Evolutionary conservation across 2,113 vertebrate species (phyloP), one percentile per base, ranked within the genome.

Genomic region (Marcusenius ussheri): DNA sequence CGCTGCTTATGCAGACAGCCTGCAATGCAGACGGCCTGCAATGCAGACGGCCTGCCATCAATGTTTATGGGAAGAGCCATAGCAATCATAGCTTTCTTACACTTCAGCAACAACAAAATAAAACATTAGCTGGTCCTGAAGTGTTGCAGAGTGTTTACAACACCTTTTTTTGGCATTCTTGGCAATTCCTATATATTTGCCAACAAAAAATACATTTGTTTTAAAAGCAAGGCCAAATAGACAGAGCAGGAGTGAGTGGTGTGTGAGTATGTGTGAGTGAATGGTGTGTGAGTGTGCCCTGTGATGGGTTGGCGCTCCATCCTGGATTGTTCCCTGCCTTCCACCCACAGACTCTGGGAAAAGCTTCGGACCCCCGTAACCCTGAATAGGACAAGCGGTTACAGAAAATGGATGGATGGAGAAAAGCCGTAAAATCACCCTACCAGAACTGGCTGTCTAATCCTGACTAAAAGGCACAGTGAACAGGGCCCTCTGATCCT

Each of bases 401-500:
- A 24, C 24, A 62, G 24, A 62, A 62, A n/a, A 62, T 62, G 56
- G 24, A 62, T 62, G 56, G 56, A 62, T 70, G 62, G 45, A 50
- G 83, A 46, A 17, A 50, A 87, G 21, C 85, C 17, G 87, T 90
- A 91, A 53, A 91, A 93, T 92, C 93, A 93, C 92, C 93, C 93
- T 91, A 92, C 91, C 91, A 92, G 91, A 92, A 89, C 90, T 90
- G 91, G 91, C 92, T 92, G 90, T 93, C 91, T 94, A 94, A 95
- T 95, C 94, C 93, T 92, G 80, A 42, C 92, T 90, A 93, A 94
- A 92, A 89, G 91, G 90, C 93, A 93, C 92, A 90, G 92, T 93
- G 92, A 93, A 93, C 92, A 62, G 89, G 93, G 91, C 91, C 90
- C 92, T 94, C 91, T 93, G 94, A 95, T 94, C 93, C 92, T 90